Conservation (phyloP, 64 coral and sea anemone species). For the Pocillopora verrucosa region DNA sequence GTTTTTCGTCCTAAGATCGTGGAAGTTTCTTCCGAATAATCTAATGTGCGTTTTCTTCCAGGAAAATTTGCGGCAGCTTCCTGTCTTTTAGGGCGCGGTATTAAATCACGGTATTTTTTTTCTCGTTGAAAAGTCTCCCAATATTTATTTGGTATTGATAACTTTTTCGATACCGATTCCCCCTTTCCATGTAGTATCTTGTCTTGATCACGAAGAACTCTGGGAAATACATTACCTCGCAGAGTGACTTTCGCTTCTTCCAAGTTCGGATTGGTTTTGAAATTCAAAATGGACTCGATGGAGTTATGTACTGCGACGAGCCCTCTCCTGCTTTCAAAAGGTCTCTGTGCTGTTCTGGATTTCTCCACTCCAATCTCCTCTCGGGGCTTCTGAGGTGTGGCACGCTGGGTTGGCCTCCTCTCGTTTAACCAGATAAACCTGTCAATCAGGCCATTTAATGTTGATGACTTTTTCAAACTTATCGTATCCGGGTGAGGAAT, state of each 20-base stretch:
- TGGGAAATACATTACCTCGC: not conserved
- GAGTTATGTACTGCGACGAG: not conserved
- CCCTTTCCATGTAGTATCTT: not conserved
- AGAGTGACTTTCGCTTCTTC: not conserved
- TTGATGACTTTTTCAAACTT: constrained; percentile 30
- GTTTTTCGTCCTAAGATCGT: constrained; percentile 24
- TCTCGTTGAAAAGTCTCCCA: not conserved
- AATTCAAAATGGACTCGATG: constrained; percentile 17
- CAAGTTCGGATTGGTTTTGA: not conserved
- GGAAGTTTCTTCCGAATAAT: not conserved
- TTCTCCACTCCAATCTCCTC: constrained; percentile 24
- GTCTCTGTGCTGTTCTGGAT: constrained; percentile 7
- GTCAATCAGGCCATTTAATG: not conserved
- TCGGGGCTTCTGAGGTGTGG: constrained; percentile 7
- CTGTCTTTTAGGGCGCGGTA: not conserved
- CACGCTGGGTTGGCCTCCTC: not conserved
- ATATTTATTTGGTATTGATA: not conserved
- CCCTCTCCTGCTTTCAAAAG: not conserved
- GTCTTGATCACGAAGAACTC: not conserved
- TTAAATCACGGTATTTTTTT: not conserved
- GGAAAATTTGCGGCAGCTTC: not conserved
- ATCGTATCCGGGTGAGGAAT: constrained; percentile 23
- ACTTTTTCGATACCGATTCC: not conserved
- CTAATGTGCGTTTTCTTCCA: not conserved
- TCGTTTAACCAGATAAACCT: not conserved